Evolutionary conservation across 2,113 vertebrate genomes (phyloP).

Genomic region (Varanus salvator): DNA sequence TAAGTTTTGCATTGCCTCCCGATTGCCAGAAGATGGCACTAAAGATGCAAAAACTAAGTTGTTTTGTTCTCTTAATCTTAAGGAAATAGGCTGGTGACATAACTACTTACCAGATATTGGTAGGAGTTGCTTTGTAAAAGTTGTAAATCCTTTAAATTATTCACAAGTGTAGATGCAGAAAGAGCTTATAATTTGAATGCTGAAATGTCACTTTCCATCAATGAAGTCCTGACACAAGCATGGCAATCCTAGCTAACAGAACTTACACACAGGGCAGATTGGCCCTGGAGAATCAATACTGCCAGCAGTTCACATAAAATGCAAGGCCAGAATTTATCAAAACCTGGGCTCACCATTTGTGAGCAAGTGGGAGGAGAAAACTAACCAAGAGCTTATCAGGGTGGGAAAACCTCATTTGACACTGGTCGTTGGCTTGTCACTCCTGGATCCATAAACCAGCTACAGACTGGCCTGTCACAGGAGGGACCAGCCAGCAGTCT

Average conservation of each 20-base stretch:
- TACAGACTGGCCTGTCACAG: not conserved
- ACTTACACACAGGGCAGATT: too few species aligned
- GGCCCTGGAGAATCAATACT: not conserved
- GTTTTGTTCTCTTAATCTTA: slow-evolving; percentile 18
- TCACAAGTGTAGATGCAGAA: not conserved
- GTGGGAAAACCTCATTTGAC: not conserved
- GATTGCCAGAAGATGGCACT: slow-evolving; percentile 78
- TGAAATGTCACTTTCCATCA: not conserved
- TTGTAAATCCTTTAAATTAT: not conserved
- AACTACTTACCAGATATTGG: slow-evolving; percentile 16
- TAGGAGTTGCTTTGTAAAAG: not conserved
- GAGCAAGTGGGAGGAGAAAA: not conserved
- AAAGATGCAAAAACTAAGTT: slow-evolving; percentile 34
- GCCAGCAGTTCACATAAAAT: not conserved
- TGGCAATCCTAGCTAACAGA: not conserved
- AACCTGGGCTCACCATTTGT: not conserved
- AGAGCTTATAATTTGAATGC: not conserved
- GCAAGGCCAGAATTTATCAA: too few species aligned
- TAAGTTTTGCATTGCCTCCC: not conserved
- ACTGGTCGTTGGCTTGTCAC: not conserved
- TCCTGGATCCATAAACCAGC: not conserved
- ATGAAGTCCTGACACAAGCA: not conserved
- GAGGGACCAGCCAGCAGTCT: not conserved
- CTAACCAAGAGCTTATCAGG: not conserved
- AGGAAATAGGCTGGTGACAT: slow-evolving; percentile 1